phyloP scores from a whole-genome alignment of 1,140 invertebrate genomes.

The Leptinotarsa defecta region DNA sequence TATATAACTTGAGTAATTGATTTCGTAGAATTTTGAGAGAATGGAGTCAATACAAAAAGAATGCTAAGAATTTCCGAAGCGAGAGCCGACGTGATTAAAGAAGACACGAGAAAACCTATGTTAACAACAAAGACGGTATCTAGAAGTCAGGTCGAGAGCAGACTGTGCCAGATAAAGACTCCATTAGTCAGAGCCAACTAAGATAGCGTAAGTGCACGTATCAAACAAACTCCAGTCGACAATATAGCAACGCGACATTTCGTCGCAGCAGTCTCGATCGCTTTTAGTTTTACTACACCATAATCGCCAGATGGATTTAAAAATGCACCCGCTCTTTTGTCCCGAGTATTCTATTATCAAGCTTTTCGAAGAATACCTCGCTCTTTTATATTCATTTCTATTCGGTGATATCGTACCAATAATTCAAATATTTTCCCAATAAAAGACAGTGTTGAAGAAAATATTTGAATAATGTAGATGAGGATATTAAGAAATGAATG shows the following conservation, averaged over 20 bases:
- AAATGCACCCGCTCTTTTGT: slow-evolving; percentile 30
- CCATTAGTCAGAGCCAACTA: slow-evolving; percentile 51
- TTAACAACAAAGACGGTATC: slow-evolving; percentile 37
- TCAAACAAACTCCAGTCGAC: slow-evolving; percentile 47
- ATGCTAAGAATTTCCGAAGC: slow-evolving; percentile 30
- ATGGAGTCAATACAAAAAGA: slow-evolving; percentile 8
- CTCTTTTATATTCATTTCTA: slow-evolving; percentile 13
- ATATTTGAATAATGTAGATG: too few relatives aligned
- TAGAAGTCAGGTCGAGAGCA: slow-evolving; percentile 32
- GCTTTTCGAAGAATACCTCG: slow-evolving; percentile 20
- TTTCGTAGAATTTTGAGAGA: slow-evolving; percentile 13
- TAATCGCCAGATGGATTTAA: slow-evolving; percentile 37
- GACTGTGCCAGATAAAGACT: slow-evolving; percentile 47
- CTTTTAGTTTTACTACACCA: slow-evolving; percentile 43
- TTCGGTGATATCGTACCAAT: slow-evolving; percentile 1
- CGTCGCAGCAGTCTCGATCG: slow-evolving; percentile 37
- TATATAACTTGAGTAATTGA: neutral
- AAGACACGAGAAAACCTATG: slow-evolving; percentile 27
- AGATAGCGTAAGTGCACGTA: slow-evolving; percentile 54
- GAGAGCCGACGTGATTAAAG: slow-evolving; percentile 25
- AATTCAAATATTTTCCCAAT: neutral
- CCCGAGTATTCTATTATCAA: slow-evolving; percentile 12
- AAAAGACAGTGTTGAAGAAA: too few relatives aligned
- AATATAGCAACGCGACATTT: slow-evolving; percentile 47
- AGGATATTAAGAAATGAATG: too few relatives aligned